phyloP scores from a whole-genome alignment of 1,140 invertebrate genomes.

The Drosophila ohnishii region DNA sequence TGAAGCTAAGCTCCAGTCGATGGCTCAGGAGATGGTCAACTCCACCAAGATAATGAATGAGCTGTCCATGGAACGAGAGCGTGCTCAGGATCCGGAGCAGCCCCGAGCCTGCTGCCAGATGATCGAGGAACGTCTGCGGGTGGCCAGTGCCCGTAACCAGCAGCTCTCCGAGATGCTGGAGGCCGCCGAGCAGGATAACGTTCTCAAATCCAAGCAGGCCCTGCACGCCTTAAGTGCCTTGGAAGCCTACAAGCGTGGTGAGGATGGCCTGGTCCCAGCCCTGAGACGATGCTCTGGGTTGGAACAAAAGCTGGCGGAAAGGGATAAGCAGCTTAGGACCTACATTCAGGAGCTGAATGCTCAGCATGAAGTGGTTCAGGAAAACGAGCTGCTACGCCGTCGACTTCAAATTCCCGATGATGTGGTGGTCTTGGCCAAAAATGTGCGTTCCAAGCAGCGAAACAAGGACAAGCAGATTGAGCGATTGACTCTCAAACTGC shows the following conservation, averaged over 20 bases:
- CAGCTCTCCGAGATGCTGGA: slow-evolving; percentile 77
- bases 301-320: slow-evolving; percentile 70
- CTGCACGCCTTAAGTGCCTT: slow-evolving; percentile 70
- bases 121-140: slow-evolving; percentile 65
- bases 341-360: slow-evolving; percentile 77
- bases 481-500: slow-evolving; percentile 69
- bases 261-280: slow-evolving; percentile 72
- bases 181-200: slow-evolving; percentile 77
- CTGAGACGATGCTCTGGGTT: slow-evolving; percentile 68
- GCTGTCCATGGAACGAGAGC: slow-evolving; percentile 60
- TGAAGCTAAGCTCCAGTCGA: slow-evolving; percentile 62
- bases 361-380: slow-evolving; percentile 72
- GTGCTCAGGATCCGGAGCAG: slow-evolving; percentile 46
- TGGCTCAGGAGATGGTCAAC: slow-evolving; percentile 74
- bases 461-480: slow-evolving; percentile 82
- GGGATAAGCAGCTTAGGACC: slow-evolving; percentile 71
- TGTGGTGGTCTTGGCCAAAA: slow-evolving; percentile 69
- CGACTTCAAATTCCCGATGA: slow-evolving; percentile 77
- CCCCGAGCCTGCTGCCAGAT: slow-evolving; percentile 69
- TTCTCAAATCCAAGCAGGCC: slow-evolving; percentile 78
- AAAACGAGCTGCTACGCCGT: slow-evolving; percentile 70
- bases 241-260: slow-evolving; percentile 72
- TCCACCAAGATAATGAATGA: slow-evolving; percentile 78
- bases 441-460: slow-evolving; percentile 70
- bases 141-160: slow-evolving; percentile 47